A percentile compares a stretch with the other conserved stretches of the same genome.
Conservation (phyloP, 2,113 vertebrate genomes). For the Ramphastos sulfuratus region DNA sequence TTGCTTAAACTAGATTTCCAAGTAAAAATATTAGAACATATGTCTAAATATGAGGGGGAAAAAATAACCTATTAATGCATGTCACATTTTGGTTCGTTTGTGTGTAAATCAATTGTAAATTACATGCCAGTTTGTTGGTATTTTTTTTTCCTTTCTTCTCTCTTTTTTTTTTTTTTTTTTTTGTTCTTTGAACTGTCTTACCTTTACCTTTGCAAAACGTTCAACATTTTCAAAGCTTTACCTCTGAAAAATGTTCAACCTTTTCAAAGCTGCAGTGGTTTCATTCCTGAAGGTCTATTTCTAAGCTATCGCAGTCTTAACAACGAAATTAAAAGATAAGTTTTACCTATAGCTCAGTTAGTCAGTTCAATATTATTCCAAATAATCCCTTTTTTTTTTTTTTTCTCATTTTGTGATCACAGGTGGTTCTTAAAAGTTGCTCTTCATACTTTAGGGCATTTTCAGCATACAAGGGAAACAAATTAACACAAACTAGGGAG, state of each 20-base stretch:
- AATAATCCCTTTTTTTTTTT: neutral
- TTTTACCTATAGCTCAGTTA: neutral
- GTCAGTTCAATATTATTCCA: neutral
- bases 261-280: neutral
- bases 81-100: too few species aligned
- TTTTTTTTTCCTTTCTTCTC: too few species aligned
- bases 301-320: neutral
- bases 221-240: neutral
- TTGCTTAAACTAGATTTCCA: too few species aligned
- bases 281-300: neutral
- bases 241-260: neutral
- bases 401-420: neutral
- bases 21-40: too few species aligned
- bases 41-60: neutral
- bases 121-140: too few species aligned
- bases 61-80: neutral
- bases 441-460: neutral
- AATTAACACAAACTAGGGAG: neutral
- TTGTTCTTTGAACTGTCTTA: too few species aligned
- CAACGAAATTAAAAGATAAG: neutral
- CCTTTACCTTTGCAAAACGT: neutral
- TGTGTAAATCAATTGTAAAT: too few species aligned
- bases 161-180: too few species aligned
- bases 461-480: neutral
- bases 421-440: neutral